A percentile compares a stretch with the other conserved stretches of the same genome.
Evolutionary conservation across 2,113 vertebrate genomes (phyloP).

Genomic region (Bubo scandiacus): DNA sequence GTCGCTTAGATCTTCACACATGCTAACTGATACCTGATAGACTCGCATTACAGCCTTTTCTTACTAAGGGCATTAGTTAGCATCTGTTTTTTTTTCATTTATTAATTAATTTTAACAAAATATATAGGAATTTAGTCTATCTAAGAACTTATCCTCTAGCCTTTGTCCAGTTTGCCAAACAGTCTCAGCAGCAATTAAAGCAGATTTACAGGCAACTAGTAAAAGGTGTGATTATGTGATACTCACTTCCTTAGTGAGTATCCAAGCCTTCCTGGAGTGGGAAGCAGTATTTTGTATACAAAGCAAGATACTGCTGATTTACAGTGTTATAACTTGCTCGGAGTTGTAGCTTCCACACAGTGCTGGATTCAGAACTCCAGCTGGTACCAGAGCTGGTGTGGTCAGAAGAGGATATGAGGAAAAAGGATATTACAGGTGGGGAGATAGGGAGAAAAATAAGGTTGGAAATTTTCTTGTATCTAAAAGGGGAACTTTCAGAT

Average conservation of each 20-base stretch:
- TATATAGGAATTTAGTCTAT: background rate
- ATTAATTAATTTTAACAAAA: background rate
- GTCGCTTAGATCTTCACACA: background rate
- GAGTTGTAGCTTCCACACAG: background rate
- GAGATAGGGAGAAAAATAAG: background rate
- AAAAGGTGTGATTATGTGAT: constrained; percentile 5
- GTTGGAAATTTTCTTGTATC: background rate
- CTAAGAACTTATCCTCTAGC: background rate
- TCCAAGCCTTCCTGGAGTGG: background rate
- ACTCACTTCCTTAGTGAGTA: background rate
- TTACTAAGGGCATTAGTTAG: background rate
- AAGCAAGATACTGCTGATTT: background rate
- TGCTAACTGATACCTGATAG: background rate
- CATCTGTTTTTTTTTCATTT: background rate
- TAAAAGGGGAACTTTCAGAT: background rate
- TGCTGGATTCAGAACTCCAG: background rate
- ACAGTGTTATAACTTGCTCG: background rate
- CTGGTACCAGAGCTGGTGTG: background rate
- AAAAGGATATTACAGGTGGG: background rate
- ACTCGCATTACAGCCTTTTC: background rate
- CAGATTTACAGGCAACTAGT: background rate
- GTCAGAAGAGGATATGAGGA: background rate
- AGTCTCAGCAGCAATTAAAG: background rate
- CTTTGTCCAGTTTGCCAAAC: background rate
- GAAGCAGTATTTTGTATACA: background rate